phyloP scores from a whole-genome alignment of 2,888 invertebrate genomes.

The Nezara viridula region DNA sequence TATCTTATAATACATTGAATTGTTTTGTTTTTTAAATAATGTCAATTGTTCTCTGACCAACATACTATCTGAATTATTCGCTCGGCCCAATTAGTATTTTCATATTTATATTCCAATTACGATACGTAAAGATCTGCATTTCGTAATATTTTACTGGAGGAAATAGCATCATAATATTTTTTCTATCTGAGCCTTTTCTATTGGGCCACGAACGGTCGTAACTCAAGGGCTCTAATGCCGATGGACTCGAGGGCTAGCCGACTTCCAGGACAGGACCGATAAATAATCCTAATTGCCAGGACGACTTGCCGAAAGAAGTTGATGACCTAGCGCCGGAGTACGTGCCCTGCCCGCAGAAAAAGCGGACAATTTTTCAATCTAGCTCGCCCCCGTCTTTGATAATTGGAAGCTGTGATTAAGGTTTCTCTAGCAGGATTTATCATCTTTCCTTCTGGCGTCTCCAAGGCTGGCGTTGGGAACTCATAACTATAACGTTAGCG shows the following conservation, averaged over 20 bases:
- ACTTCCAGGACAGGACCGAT: not conserved
- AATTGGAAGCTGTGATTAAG: constrained; percentile 3
- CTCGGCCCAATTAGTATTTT: no score
- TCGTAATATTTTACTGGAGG: not conserved
- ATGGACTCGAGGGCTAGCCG: not conserved
- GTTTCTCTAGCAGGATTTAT: not conserved
- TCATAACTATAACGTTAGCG: not conserved
- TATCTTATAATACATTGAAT: no score
- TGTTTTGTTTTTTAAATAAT: no score
- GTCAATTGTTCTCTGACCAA: no score
- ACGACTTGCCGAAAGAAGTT: constrained; percentile 40
- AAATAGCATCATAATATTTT: not conserved
- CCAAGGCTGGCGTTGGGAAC: not conserved
- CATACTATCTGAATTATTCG: no score
- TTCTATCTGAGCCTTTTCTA: not conserved
- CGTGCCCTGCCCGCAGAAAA: constrained; percentile 31
- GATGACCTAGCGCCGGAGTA: not conserved
- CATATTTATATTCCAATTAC: no score
- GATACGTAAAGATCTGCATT: not conserved
- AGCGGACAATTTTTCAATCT: constrained; percentile 37
- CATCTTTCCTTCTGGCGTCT: not conserved
- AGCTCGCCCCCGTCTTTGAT: constrained; percentile 46
- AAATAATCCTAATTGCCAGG: constrained; percentile 37
- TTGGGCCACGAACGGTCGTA: not conserved
- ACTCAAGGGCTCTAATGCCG: not conserved